A percentile compares a stretch with the other conserved stretches of the same genome.
phyloP scores from a whole-genome alignment of 2,888 invertebrate species.

The Nezara viridula region DNA sequence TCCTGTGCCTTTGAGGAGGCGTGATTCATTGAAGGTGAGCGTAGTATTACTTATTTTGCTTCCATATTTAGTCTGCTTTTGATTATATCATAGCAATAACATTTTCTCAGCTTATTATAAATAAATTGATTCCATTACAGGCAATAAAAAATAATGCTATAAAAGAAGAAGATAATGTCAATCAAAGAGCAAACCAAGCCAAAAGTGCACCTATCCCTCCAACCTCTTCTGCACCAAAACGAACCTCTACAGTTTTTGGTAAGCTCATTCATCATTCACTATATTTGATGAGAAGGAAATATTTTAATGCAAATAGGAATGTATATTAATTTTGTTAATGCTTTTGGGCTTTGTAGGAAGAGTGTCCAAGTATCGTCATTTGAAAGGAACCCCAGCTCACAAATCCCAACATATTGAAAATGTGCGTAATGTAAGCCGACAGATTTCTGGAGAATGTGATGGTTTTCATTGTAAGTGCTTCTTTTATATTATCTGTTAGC shows the following conservation, averaged over 20 bases:
- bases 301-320: not conserved
- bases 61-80: not conserved
- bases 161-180: conserved; percentile 60
- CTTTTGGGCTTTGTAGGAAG: conserved; percentile 72
- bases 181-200: conserved; percentile 41
- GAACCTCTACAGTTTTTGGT: conserved; percentile 90
- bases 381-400: conserved; percentile 91
- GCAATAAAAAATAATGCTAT: conserved; percentile 52
- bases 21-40: conserved; percentile 66
- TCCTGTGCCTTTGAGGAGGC: conserved; percentile 77
- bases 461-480: conserved; percentile 84
- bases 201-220: conserved; percentile 45
- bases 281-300: not conserved
- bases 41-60: not conserved
- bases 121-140: conserved; percentile 28
- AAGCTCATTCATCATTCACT: conserved; percentile 65
- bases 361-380: conserved; percentile 92
- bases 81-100: not conserved
- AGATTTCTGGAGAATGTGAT: conserved; percentile 94
- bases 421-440: conserved; percentile 88
- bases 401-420: conserved; percentile 94
- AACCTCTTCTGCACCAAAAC: conserved; percentile 77
- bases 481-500: not conserved
- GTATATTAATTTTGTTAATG: not conserved
- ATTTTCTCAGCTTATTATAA: conserved; percentile 25